These are phyloP conservation scores for Myoxocephalus aenaeus DNA, from an alignment of 2,797 vertebrate genomes.

Conservation along the genomic window DNA sequence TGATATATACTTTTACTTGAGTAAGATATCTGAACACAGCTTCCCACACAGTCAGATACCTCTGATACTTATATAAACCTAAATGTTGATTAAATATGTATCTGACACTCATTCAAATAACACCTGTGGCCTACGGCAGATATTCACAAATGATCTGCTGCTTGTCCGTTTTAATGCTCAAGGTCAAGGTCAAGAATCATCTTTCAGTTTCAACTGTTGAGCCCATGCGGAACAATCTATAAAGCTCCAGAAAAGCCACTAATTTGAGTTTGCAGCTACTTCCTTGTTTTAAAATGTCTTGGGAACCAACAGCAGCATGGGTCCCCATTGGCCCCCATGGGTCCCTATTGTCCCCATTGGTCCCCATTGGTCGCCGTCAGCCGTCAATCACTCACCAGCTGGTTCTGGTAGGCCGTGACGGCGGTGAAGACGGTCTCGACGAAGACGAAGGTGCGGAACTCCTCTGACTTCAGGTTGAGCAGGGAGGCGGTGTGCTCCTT, in stretches of 20 bases:
- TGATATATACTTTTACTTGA: neutral
- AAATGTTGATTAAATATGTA: no score
- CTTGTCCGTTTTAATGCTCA: neutral
- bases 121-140: no score
- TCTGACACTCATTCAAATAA: neutral
- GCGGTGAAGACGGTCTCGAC: slow-evolving; percentile 98
- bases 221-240: no score
- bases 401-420: slow-evolving; percentile 98
- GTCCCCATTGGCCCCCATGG: neutral
- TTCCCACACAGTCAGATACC: no score
- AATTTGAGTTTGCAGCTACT: neutral
- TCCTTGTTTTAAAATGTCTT: neutral
- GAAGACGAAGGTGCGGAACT: slow-evolving; percentile 97
- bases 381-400: slow-evolving; percentile 88
- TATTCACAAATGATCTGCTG: neutral
- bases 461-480: slow-evolving; percentile 97
- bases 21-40: no score
- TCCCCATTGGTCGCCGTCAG: neutral
- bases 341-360: neutral
- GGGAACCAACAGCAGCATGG: neutral
- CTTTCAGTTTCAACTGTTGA: no score
- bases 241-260: no score
- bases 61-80: neutral
- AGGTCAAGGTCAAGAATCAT: no score
- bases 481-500: slow-evolving; percentile 98